Evolutionary conservation across 92 coral and sea anemone genomes (phyloP).

Genomic region (Virgularia gustaviana): DNA sequence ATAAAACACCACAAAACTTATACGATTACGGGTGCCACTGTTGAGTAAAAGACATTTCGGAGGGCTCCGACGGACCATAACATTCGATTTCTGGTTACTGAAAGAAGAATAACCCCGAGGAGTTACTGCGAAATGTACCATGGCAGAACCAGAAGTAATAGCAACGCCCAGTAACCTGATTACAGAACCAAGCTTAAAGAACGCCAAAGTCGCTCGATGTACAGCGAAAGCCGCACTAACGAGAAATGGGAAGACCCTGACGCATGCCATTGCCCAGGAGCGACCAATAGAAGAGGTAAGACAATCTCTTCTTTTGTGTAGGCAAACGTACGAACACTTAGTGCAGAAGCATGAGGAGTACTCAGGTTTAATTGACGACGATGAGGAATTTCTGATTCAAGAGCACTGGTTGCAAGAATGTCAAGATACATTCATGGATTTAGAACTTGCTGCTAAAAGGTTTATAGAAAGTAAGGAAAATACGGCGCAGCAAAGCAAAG

Average conservation of each 20-base stretch:
- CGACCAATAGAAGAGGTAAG: slow-evolving; percentile 45
- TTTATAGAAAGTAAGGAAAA: not conserved
- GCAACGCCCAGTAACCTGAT: slow-evolving; percentile 3
- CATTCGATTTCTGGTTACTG: slow-evolving; percentile 44
- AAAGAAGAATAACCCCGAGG: not conserved
- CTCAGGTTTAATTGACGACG: slow-evolving; percentile 43
- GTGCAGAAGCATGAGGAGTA: slow-evolving; percentile 48
- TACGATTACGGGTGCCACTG: too few species aligned
- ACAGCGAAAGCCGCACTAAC: slow-evolving; percentile 59
- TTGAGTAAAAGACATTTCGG: too few species aligned
- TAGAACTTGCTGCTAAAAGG: slow-evolving; percentile 41
- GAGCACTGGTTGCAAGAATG: slow-evolving; percentile 58
- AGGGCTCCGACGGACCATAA: slow-evolving; percentile 12
- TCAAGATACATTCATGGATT: slow-evolving; percentile 35
- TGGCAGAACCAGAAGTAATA: slow-evolving; percentile 44
- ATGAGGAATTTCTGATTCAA: slow-evolving; percentile 47
- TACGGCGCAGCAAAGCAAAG: too few species aligned
- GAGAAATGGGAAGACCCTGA: slow-evolving; percentile 45
- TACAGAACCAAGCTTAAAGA: slow-evolving; percentile 24
- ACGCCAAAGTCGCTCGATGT: slow-evolving; percentile 47
- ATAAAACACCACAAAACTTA: too few species aligned
- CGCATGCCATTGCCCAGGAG: slow-evolving; percentile 34
- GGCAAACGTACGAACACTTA: slow-evolving; percentile 36
- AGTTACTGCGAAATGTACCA: too few species aligned
- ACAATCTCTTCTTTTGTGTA: slow-evolving; percentile 40